Percentiles rank a stretch among this genome's conserved stretches.
phyloP scores from a whole-genome alignment of 1,140 invertebrate genomes.

The Zeugodacus cucurbitae region DNA sequence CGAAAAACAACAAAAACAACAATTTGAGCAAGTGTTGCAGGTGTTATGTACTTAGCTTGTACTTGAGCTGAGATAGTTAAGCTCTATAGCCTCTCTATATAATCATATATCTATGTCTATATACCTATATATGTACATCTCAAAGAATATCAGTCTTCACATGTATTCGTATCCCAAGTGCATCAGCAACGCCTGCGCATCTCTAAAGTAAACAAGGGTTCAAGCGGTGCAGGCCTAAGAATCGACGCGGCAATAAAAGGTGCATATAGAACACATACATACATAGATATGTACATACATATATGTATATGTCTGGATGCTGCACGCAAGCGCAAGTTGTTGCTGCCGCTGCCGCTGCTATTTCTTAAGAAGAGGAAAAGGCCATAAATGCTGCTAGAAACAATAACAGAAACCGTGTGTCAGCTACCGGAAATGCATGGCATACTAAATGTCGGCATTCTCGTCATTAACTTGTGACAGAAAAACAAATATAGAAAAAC shows the following conservation, averaged over 20 bases:
- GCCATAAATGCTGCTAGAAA: slow-evolving; percentile 33
- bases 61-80: background rate
- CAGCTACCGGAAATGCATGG: slow-evolving; percentile 27
- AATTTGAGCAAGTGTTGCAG: background rate
- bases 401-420: slow-evolving; percentile 1
- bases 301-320: background rate
- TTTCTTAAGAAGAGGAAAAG: slow-evolving; percentile 3
- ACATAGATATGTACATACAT: background rate
- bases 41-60: background rate
- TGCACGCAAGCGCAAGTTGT: slow-evolving; percentile 9
- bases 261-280: background rate
- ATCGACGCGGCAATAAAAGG: background rate
- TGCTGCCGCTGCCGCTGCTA: too few species aligned
- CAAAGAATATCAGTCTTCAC: too few species aligned
- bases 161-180: background rate
- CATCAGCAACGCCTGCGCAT: background rate
- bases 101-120: too few species aligned
- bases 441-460: slow-evolving; percentile 23
- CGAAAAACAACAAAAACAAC: background rate
- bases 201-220: background rate
- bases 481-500: background rate
- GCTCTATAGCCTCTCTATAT: too few species aligned
- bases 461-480: background rate
- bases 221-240: background rate
- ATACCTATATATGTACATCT: background rate